A percentile compares a stretch with the other conserved stretches of the same genome.
These are phyloP conservation scores for Thysanoteuthis rhombus DNA, from an alignment of 2,888 invertebrate species.

Conservation along the genomic window DNA sequence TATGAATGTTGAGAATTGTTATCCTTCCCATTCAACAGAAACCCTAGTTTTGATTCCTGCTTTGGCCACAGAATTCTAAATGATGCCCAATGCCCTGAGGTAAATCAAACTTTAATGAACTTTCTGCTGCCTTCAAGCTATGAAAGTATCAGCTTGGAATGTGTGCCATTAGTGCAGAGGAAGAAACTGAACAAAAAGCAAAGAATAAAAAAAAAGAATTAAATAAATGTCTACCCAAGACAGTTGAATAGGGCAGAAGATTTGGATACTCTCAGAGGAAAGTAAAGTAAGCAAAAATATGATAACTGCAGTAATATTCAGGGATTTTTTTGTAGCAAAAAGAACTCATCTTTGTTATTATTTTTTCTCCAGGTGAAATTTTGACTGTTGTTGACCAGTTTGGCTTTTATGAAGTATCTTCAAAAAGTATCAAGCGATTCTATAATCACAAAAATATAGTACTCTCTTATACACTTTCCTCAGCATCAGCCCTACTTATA, in stretches of 20 bases:
- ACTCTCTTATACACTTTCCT: too few species aligned
- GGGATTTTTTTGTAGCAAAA: too few species aligned
- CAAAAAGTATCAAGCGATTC: too few species aligned
- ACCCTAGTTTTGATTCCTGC: not conserved
- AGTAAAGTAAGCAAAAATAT: not conserved
- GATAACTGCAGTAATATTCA: not conserved
- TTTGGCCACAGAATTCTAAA: not conserved
- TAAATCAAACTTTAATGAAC: not conserved
- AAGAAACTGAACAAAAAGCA: not conserved
- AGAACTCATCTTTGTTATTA: too few species aligned
- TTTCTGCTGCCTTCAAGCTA: not conserved
- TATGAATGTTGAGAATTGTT: not conserved
- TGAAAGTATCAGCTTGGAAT: not conserved
- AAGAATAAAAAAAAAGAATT: not conserved
- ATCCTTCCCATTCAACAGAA: not conserved
- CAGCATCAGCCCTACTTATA: too few species aligned
- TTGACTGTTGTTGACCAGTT: too few species aligned
- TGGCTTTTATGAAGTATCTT: too few species aligned
- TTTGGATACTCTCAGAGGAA: not conserved
- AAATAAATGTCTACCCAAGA: not conserved
- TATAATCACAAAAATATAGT: too few species aligned
- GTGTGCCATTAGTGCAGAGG: not conserved
- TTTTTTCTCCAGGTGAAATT: too few species aligned
- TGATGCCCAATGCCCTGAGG: not conserved
- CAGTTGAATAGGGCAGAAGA: not conserved